Conservation (phyloP, 1,140 invertebrate species). For the Drosophila mauritiana region DNA sequence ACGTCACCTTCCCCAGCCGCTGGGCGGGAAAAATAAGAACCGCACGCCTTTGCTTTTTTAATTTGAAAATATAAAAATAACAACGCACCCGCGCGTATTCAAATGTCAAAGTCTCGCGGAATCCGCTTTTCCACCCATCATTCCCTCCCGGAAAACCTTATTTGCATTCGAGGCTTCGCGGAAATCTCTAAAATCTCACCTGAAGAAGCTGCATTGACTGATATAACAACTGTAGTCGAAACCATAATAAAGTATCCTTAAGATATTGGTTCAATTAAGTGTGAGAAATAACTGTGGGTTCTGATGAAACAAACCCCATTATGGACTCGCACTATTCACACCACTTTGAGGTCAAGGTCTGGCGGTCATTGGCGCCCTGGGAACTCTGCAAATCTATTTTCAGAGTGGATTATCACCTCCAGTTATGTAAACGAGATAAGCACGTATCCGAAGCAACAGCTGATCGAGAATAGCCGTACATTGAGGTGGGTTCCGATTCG, state of each 20-base stretch:
- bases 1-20: conserved; percentile 3
- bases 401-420: conserved; percentile 33
- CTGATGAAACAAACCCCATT: background rate
- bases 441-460: conserved; percentile 19
- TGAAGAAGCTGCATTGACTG: conserved; percentile 9
- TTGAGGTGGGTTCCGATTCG: conserved; percentile 22
- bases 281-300: background rate
- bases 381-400: conserved; percentile 25
- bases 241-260: background rate
- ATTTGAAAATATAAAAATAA: conserved; percentile 84
- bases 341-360: conserved; percentile 31
- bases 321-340: background rate
- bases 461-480: conserved; percentile 24
- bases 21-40: conserved; percentile 39
- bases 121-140: background rate
- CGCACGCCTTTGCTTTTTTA: conserved; percentile 69
- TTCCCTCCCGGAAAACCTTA: conserved; percentile 4
- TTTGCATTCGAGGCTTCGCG: conserved; percentile 21
- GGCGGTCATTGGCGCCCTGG: conserved; percentile 20
- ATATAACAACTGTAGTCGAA: too few relatives aligned
- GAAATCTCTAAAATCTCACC: conserved; percentile 31
- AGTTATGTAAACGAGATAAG: conserved; percentile 39
- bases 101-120: conserved; percentile 69
- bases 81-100: conserved; percentile 54
- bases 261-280: too few relatives aligned